Percentiles rank a stretch among this genome's conserved stretches.
Conservation (phyloP, 2,888 invertebrate genomes). For the Diarsia brunnea region DNA sequence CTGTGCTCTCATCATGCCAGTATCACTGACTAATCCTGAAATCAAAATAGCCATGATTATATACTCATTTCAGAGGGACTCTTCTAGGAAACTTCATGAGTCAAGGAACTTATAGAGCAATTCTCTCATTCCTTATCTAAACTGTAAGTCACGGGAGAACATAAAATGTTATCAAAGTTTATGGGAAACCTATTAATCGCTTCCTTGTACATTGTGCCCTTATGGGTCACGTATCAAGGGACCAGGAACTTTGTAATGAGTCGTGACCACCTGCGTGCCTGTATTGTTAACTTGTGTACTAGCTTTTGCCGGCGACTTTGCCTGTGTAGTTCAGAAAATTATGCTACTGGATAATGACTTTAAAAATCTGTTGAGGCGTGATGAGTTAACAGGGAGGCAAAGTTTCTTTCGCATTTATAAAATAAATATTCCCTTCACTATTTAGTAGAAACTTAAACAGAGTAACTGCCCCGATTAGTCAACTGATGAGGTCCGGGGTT, state of each 20-base stretch:
- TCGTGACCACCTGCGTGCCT: not conserved
- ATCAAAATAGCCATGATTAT: constrained; percentile 37
- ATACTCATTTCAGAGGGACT: not conserved
- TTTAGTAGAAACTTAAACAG: not conserved
- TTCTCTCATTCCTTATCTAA: constrained; percentile 40
- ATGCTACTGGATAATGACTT: not conserved
- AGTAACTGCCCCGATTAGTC: not conserved
- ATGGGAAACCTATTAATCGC: constrained; percentile 39
- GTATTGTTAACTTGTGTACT: constrained; percentile 5
- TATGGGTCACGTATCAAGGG: constrained; percentile 25
- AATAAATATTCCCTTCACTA: not conserved
- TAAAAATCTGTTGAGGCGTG: too few species aligned
- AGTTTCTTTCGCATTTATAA: not conserved
- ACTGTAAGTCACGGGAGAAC: constrained; percentile 34
- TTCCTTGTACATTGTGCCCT: constrained; percentile 43
- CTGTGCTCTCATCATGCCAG: constrained; percentile 9
- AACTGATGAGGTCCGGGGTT: too few species aligned
- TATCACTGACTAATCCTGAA: constrained; percentile 31
- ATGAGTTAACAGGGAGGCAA: not conserved
- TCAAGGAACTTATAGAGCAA: constrained; percentile 8
- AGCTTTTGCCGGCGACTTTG: not conserved
- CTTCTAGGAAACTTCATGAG: not conserved
- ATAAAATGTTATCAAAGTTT: constrained; percentile 56
- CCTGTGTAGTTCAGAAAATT: not conserved
- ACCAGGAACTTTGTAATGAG: constrained; percentile 36